phyloP scores from a whole-genome alignment of 2,888 invertebrate genomes.

The Pinctada fucata region DNA sequence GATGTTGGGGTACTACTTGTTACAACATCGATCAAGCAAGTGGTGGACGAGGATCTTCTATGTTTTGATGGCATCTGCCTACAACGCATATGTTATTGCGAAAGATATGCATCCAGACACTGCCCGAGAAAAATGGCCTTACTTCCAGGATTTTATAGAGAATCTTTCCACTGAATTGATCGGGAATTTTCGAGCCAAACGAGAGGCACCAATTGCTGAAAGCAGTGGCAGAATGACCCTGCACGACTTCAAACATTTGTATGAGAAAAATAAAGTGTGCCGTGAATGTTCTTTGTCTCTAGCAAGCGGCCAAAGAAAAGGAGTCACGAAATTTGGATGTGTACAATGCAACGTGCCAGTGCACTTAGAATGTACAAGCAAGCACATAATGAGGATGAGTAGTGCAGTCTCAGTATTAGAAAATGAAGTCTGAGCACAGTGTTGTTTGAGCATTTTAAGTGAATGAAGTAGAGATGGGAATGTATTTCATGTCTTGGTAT shows the following conservation, averaged over 20 bases:
- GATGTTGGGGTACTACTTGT: constrained; percentile 33
- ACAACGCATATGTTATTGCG: constrained; percentile 34
- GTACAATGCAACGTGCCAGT: constrained; percentile 34
- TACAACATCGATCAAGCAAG: constrained; percentile 32
- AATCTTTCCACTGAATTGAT: constrained; percentile 31
- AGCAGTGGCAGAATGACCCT: neutral
- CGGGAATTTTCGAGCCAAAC: constrained; percentile 6
- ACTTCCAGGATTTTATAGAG: constrained; percentile 35
- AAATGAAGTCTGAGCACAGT: too few species aligned
- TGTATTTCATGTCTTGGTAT: too few species aligned
- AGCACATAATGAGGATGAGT: constrained; percentile 24
- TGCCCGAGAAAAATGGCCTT: constrained; percentile 24
- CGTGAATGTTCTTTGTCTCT: constrained; percentile 18
- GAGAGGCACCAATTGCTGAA: constrained; percentile 17
- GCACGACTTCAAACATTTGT: constrained; percentile 25
- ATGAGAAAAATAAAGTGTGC: constrained; percentile 31
- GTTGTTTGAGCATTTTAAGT: too few species aligned
- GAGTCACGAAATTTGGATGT: constrained; percentile 32
- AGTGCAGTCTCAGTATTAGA: too few species aligned
- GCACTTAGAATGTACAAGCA: constrained; percentile 25
- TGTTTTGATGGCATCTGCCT: constrained; percentile 15
- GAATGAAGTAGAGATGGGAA: too few species aligned
- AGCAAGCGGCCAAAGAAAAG: constrained; percentile 18
- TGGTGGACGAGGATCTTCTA: constrained; percentile 37
- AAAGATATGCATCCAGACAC: constrained; percentile 11